Base-by-base conservation (phyloP, 2,113 vertebrate genomes). In the Xiphias gladius region DNA sequence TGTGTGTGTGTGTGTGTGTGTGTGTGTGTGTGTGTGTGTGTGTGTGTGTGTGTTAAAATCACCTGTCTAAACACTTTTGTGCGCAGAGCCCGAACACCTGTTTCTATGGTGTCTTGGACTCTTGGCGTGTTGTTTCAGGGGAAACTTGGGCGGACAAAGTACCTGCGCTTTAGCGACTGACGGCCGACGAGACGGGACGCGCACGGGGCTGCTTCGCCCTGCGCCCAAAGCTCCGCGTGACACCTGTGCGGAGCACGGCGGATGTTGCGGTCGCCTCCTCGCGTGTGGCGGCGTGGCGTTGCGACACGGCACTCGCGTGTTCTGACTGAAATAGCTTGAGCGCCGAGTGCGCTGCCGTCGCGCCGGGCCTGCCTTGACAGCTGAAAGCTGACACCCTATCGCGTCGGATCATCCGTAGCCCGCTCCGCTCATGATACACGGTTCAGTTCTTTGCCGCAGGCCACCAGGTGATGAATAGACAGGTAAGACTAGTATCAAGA, bases 1-100 rank as follows among this genome's bases (percentile, higher is more conserved):
- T 84, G 32, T 67, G 5, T 22, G 17, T 80, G 69, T 61, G 54
- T 84, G n/a, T 39, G 32, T 84, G 59, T 41, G 41, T 65, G 71
- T 79, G 41, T 85, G 80, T 84, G n/a, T 39, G 32, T 84, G 59
- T 41, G 41, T 65, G 71, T 79, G 41, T 85, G 80, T 84, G n/a
- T n/a, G n/a, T n/a, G n/a, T 43, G 72, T 85, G 71, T 63, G 75
- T 58, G 35, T 55, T 76, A 55, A 87, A 70, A 81, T 91, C 88
- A 87, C 80, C 88, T 91, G 88, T 93, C 80, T 69, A 92, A 93
- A 93, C 88, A 94, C 74, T 67, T 54, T 58, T 76, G 61, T 81
- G 75, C 84, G 79, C 66, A 59, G 52, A 79, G 84, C 24, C 70
- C 54, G 55, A 80, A 75, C 92, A 93, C 90, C 91, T 93, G 91